These are phyloP conservation scores for Brachypteracias leptosomus DNA, from an alignment of 2,113 vertebrate genomes.

Conservation along the genomic window DNA sequence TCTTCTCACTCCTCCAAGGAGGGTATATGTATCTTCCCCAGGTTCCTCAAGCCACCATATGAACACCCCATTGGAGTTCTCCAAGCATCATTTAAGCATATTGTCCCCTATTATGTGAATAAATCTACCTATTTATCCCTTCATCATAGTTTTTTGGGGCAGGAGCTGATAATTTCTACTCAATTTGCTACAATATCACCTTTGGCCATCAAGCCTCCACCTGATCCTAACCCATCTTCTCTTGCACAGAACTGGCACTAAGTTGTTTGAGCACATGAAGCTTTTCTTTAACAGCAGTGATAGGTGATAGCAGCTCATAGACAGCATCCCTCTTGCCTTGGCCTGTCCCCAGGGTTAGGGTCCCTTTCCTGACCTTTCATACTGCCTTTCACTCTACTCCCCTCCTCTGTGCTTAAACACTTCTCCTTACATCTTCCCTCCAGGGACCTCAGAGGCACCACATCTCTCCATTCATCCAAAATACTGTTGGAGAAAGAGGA, in stretches of 20 bases:
- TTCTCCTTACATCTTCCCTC: neutral
- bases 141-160: neutral
- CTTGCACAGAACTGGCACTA: neutral
- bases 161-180: neutral
- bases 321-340: neutral
- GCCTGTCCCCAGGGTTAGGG: neutral
- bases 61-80: neutral
- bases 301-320: neutral
- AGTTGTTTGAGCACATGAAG: neutral
- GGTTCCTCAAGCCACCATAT: neutral
- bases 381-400: neutral
- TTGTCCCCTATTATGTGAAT: neutral
- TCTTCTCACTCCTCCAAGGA: neutral
- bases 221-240: neutral
- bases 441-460: neutral
- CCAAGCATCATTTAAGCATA: neutral
- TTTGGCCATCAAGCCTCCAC: neutral
- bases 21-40: neutral
- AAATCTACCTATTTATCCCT: neutral
- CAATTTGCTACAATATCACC: neutral
- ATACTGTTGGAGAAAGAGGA: neutral
- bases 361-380: neutral
- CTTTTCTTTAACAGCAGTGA: neutral
- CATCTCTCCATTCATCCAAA: neutral
- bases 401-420: neutral